Evolutionary conservation across 2,797 vertebrate genomes (phyloP), one percentile per base, ranked within the genome.

Genomic region (Alectoris magna): DNA sequence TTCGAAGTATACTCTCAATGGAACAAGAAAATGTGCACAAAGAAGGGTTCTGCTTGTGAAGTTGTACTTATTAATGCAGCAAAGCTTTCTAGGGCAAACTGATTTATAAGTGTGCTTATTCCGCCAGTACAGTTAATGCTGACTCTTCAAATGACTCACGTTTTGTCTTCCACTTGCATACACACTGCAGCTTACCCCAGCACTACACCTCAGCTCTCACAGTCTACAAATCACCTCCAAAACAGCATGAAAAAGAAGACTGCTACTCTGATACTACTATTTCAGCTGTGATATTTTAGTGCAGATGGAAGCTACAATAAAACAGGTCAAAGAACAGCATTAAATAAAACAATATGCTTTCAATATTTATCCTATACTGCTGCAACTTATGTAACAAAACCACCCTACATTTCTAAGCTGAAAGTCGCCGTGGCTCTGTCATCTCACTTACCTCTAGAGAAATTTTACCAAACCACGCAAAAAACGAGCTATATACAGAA

Each of bases 401-500:
- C 31, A 68, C 43, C 38, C 64, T 7, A 58, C 13, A 39, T 19
- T 63, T 26, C 31, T 43, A 39, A 68, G 51, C 78, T 80, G 60
- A 51, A 70, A 8, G 43, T 58, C 31, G 31, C 18, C 36, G 10
- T 29, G 60, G 24, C 48, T 66, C 46, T 18, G 14, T 36, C 23
- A 29, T 44, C 36, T n/a, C 31, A 96, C 98, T 98, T 96, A 99
- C 99, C 98, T 99, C 99, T 80, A 99, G 96, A 39, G 99, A 99
- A 94, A 99, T 99, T 98, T 98, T 99, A 94, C 99, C 99, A 82
- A 99, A 99, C 99, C 99, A 99, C 27, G 99, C 98, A 75, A 99
- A 99, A 97, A 99, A 99, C 1, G 99, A 99, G 97, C 99, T 99
- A 27, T 99, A 99, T 67, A 99, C 93, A 51, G 99, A 99, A 91